Conservation (phyloP, 64 coral and sea anemone species). For the Stichodactyla mertensii region DNA sequence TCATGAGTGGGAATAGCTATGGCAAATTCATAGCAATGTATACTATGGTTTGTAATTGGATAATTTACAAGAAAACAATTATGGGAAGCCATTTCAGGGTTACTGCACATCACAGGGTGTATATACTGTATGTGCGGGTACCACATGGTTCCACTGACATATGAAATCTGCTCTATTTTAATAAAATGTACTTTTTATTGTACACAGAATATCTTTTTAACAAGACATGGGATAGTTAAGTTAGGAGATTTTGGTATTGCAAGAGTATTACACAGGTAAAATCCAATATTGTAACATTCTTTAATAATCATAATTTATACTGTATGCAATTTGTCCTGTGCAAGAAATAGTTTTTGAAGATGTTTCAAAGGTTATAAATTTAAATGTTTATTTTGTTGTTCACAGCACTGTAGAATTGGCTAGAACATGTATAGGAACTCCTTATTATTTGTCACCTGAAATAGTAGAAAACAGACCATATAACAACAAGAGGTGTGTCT, state of each 20-base stretch:
- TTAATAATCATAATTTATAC: neutral
- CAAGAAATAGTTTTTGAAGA: too few relatives aligned
- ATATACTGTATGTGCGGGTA: too few relatives aligned
- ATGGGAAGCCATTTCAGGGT: too few relatives aligned
- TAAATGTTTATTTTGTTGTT: neutral
- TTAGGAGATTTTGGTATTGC: constrained; percentile 98
- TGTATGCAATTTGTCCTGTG: neutral
- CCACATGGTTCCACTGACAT: too few relatives aligned
- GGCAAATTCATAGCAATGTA: too few relatives aligned
- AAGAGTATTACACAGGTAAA: constrained; percentile 85
- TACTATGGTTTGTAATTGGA: too few relatives aligned
- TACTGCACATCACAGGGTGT: too few relatives aligned
- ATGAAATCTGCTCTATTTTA: too few relatives aligned
- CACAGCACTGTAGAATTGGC: constrained; percentile 91
- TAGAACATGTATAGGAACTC: constrained; percentile 90
- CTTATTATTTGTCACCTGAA: constrained; percentile 97
- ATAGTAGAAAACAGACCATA: constrained; percentile 98
- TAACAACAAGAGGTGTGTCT: constrained; percentile 95
- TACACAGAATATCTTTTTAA: constrained; percentile 90
- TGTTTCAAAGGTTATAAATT: too few relatives aligned
- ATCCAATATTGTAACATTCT: neutral
- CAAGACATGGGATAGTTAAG: constrained; percentile 85
- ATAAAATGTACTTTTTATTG: neutral
- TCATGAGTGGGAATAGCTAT: too few relatives aligned
- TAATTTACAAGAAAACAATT: too few relatives aligned